These are phyloP conservation scores for Saccostrea cuccullata DNA, from an alignment of 1,140 invertebrate genomes.

Conservation along the genomic window DNA sequence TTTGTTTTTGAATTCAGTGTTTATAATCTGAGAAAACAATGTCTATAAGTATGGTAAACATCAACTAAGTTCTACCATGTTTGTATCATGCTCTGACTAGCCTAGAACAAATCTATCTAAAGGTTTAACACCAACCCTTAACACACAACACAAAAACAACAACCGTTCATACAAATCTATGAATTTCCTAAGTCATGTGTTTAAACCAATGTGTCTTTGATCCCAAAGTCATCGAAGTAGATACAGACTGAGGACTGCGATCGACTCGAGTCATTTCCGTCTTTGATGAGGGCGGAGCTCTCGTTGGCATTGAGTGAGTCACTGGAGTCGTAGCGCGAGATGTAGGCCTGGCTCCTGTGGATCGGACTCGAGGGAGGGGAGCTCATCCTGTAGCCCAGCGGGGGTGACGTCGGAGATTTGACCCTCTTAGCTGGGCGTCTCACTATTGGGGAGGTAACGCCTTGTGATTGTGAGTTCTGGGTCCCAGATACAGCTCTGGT, in stretches of 20 bases:
- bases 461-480: slow-evolving; percentile 20
- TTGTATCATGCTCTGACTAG: not conserved
- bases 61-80: not conserved
- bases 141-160: slow-evolving; percentile 5
- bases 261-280: slow-evolving; percentile 80
- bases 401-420: slow-evolving; percentile 61
- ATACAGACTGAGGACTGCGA: slow-evolving; percentile 85
- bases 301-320: slow-evolving; percentile 83
- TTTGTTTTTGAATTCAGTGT: not conserved
- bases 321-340: slow-evolving; percentile 55
- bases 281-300: slow-evolving; percentile 81
- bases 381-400: slow-evolving; percentile 55
- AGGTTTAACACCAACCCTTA: not conserved
- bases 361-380: slow-evolving; percentile 35
- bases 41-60: not conserved
- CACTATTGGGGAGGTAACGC: not conserved
- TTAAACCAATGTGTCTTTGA: slow-evolving; percentile 30
- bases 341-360: slow-evolving; percentile 44
- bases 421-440: slow-evolving; percentile 57
- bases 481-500: not conserved
- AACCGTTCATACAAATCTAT: not conserved
- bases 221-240: slow-evolving; percentile 82
- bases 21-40: not conserved
- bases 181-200: not conserved
- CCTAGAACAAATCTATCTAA: slow-evolving; percentile 4